phyloP scores from a whole-genome alignment of 2,113 vertebrate genomes.

The Eulacestoma nigropectus region DNA sequence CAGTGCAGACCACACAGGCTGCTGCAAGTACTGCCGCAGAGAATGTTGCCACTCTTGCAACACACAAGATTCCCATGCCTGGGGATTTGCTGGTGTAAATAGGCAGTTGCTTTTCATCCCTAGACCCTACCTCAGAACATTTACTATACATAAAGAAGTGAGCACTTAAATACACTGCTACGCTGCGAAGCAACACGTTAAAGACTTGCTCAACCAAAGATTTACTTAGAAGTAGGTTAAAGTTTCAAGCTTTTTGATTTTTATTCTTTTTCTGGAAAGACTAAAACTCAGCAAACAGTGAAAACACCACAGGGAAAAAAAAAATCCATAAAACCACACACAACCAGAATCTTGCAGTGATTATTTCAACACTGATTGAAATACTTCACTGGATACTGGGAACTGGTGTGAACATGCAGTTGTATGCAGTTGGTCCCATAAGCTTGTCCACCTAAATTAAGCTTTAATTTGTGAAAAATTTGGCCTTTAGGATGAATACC shows the following conservation, averaged over 20 bases:
- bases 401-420: background rate
- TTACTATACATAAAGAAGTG: background rate
- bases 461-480: background rate
- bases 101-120: background rate
- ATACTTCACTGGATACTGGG: background rate
- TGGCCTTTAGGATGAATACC: background rate
- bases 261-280: background rate
- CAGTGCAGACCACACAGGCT: constrained; percentile 56
- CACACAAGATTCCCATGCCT: constrained; percentile 1
- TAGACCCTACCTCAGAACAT: background rate
- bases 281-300: background rate
- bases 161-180: background rate
- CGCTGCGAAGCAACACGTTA: background rate
- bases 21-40: constrained; percentile 11
- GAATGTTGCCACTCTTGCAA: background rate
- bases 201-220: background rate
- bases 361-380: background rate
- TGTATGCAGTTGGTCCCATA: background rate
- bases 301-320: background rate
- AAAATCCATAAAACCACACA: background rate
- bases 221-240: background rate
- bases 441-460: background rate
- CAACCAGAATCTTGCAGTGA: background rate
- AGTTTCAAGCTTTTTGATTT: background rate
- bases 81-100: background rate